Evolutionary conservation across 2,888 invertebrate genomes (phyloP).

Genomic region (Graphium colonna): DNA sequence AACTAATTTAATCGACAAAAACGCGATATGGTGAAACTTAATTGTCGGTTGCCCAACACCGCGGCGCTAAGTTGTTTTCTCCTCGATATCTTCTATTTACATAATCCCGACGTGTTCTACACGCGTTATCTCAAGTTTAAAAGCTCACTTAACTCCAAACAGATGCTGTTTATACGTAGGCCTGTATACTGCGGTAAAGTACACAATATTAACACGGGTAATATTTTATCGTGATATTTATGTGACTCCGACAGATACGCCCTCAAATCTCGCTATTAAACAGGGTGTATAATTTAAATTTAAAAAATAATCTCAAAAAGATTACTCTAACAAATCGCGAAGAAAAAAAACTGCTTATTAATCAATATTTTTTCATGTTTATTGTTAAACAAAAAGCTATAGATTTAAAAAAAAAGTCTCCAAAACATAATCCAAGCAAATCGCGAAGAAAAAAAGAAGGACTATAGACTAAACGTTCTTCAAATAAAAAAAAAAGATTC

Average conservation of each 20-base stretch:
- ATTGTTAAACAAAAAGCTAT: too few species aligned
- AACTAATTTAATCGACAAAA: too few species aligned
- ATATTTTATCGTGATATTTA: neutral
- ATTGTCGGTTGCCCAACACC: neutral
- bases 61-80: neutral
- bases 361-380: too few species aligned
- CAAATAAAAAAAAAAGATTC: slow-evolving; percentile 59
- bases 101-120: slow-evolving; percentile 11
- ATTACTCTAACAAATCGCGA: too few species aligned
- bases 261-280: too few species aligned
- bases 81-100: slow-evolving; percentile 11
- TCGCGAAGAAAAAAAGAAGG: slow-evolving; percentile 59
- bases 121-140: slow-evolving; percentile 11
- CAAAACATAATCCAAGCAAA: slow-evolving; percentile 52
- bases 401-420: too few species aligned
- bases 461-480: slow-evolving; percentile 74
- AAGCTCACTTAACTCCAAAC: slow-evolving; percentile 6
- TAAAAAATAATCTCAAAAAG: too few species aligned
- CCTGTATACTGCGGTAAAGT: neutral
- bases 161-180: neutral
- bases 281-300: too few species aligned
- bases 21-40: neutral
- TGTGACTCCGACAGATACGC: slow-evolving; percentile 23
- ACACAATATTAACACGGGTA: too few species aligned
- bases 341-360: too few species aligned